phyloP scores from a whole-genome alignment of 2,888 invertebrate genomes.

The Pseudoips prasinana region DNA sequence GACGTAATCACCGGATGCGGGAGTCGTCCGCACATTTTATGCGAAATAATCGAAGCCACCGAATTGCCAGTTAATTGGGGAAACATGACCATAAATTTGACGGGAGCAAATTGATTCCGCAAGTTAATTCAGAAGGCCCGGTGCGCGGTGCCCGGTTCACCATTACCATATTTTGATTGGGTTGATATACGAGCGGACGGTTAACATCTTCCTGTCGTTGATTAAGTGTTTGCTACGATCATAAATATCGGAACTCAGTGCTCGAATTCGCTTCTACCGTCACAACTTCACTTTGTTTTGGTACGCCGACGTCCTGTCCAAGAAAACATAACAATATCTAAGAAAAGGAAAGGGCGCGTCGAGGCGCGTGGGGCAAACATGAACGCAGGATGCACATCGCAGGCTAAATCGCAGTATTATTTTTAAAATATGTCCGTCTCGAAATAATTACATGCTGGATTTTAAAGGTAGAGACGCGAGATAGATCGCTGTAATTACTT shows the following conservation, averaged over 20 bases:
- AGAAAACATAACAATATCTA: constrained; percentile 38
- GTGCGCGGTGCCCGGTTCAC: constrained; percentile 19
- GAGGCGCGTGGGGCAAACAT: constrained; percentile 34
- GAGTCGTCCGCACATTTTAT: constrained; percentile 77
- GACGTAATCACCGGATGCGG: constrained; percentile 80
- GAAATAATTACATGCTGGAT: constrained; percentile 49
- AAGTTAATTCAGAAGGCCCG: constrained; percentile 49
- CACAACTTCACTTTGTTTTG: constrained; percentile 47
- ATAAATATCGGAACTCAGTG: constrained; percentile 55
- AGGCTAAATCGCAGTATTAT: constrained; percentile 61
- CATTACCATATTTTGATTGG: constrained; percentile 77
- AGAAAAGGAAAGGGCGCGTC: constrained; percentile 41
- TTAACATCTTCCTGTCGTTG: constrained; percentile 66
- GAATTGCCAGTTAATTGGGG: constrained; percentile 80
- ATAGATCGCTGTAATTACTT: constrained; percentile 56
- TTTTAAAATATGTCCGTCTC: constrained; percentile 56
- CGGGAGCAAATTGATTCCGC: constrained; percentile 72
- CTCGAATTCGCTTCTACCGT: constrained; percentile 49
- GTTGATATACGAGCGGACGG: constrained; percentile 61
- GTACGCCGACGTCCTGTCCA: constrained; percentile 28
- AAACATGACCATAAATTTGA: constrained; percentile 74
- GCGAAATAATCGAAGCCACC: constrained; percentile 80
- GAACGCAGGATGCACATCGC: constrained; percentile 44
- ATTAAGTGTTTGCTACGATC: constrained; percentile 60
- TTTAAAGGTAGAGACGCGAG: constrained; percentile 36